Base-by-base conservation (phyloP, 2,113 vertebrate species). In the Pelecanoides urinatrix region DNA sequence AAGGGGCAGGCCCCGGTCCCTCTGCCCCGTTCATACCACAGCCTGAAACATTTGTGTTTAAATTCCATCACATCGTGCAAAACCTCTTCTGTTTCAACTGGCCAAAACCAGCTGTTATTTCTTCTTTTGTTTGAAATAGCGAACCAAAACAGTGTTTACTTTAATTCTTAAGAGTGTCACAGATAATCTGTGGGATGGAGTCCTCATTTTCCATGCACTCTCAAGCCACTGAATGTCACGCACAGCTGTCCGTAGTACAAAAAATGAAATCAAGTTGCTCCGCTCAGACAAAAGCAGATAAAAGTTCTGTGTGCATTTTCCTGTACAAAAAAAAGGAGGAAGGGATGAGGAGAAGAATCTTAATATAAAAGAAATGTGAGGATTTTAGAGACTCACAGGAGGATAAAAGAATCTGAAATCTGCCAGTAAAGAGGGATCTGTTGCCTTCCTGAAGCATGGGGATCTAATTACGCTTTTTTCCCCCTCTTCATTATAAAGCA, bases 391-490 rank as follows among this genome's bases (percentile, higher is more conserved):
- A 88, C 90, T 90, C 97, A 94, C 87, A 68, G n/a, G 96, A 95
- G 97, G 92, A 94, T 96, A 95, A 93, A 97, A 89, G 85, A 96
- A 97, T 93, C 87, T 96, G 93, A 87, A 94, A 91, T 82, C 92
- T 95, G 92, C 85, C 93, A 92, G 87, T 88, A 93, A 94, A 94
- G 96, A 95, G 86, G 75, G 85, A 96, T 96, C 82, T 97, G 56
- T 84, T 96, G 93, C 94, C 81, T 97, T 97, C 85, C 70, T 74
- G 83, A 90, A 84, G 88, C 63, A 86, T 52, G 68, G 90, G 65
- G 86, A 96, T 96, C 82, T 96, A 96, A 94, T 97, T 92, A 94
- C 86, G 93, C 82, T 52, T 86, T 79, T 58, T 8, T 15, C 53
- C 40, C 27, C 42, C 42, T 38, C 36, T 93, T 92, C 55, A 17